Evolutionary conservation across 64 coral and sea anemone genomes (phyloP), one percentile per base, ranked within the genome.

Genomic region (Cladopsammia gracilis): DNA sequence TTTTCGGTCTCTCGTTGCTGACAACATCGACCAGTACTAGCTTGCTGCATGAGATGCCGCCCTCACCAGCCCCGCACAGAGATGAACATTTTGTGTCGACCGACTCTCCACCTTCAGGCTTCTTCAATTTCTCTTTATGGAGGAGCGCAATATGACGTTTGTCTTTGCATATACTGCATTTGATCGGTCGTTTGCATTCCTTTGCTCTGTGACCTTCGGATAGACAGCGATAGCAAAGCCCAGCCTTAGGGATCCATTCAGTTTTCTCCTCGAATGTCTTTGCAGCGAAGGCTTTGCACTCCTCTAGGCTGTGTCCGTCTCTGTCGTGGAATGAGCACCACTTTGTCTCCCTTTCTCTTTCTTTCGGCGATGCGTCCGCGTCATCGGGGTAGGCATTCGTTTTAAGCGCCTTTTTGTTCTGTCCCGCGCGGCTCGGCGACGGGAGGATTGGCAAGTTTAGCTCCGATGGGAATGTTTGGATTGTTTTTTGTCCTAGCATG

Each of bases 211-310:
- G 81, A 0, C 25, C 79, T n/a, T 8, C 26, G 2, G 18, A 54
- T 4, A 92, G 79, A 34, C 93, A n/a, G n/a, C n/a, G n/a, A n/a
- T n/a, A n/a, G n/a, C n/a, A n/a, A n/a, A n/a, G n/a, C n/a, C n/a
- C n/a, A 90, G 93, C 79, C n/a, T 76, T 70, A 13, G 6, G 10
- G 6, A 95, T 77, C 78, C 87, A 95, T 5, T 90, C 82, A 1
- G 87, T 86, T 44, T 79, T 85, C 23, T 86, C 80, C 42, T 62
- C 26, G 1, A 90, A 15, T 0, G 78, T 25, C 50, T 77, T 90
- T 4, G 66, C 20, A 13, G 26, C 44, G 26, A 95, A 90, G 0
- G 57, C 79, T 9, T 86, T 86, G 61, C 87, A 95, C 4, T 90
- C 88, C 7, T 48, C 25, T 16, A 95, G 19, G 4, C 5, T 51